These are phyloP conservation scores for Cyclopterus lumpus DNA, from an alignment of 2,797 vertebrate species.

Conservation along the genomic window DNA sequence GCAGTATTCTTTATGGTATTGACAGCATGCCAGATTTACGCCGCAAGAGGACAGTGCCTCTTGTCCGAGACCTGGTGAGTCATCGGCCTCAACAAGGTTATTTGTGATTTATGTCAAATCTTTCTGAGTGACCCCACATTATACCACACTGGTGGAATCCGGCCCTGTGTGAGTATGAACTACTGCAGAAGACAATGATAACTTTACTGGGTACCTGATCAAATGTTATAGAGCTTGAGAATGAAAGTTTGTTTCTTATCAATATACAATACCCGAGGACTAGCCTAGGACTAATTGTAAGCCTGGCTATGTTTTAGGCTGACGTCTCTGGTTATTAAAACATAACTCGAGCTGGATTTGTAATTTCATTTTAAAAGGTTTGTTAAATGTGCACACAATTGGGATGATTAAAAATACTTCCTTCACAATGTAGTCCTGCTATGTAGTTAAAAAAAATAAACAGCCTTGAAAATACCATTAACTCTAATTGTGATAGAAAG, in stretches of 20 bases:
- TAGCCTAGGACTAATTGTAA: background rate
- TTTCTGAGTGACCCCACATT: constrained; percentile 61
- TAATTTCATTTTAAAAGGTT: background rate
- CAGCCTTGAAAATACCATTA: background rate
- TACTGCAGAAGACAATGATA: constrained; percentile 33
- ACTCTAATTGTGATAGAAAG: constrained; percentile 18
- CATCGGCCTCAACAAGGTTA: constrained; percentile 79
- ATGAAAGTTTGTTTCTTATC: constrained; percentile 27
- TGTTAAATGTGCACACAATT: background rate
- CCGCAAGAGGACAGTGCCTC: constrained; percentile 95
- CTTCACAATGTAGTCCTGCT: background rate
- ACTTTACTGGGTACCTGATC: constrained; percentile 41
- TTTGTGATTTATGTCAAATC: constrained; percentile 75
- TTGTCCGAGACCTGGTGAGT: constrained; percentile 98
- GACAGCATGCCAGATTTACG: constrained; percentile 99
- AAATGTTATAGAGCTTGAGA: constrained; percentile 17
- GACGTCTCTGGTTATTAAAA: constrained; percentile 10
- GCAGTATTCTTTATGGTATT: constrained; percentile 95
- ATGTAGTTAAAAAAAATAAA: constrained; percentile 5
- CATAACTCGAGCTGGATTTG: background rate
- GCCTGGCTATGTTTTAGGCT: background rate
- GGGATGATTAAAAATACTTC: constrained; percentile 7
- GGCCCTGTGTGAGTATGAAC: constrained; percentile 53
- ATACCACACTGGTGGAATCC: constrained; percentile 52
- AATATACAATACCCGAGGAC: constrained; percentile 2